Evolutionary conservation across 2,888 invertebrate genomes (phyloP).

Genomic region (Leucozona laternaria): DNA sequence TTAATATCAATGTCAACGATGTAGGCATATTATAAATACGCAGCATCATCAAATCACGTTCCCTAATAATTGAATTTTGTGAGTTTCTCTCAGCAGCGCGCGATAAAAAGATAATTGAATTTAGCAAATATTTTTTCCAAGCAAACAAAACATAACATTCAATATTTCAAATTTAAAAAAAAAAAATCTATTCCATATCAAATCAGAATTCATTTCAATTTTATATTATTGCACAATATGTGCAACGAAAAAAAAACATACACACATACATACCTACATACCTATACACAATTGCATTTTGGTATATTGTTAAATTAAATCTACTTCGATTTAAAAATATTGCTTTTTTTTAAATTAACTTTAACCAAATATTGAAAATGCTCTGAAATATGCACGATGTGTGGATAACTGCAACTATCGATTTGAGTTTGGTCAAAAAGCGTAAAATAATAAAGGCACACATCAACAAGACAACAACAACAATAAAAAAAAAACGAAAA

Average conservation of each 20-base stretch:
- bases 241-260: neutral
- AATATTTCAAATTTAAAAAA: neutral
- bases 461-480: conserved; percentile 14
- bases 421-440: conserved; percentile 12
- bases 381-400: conserved; percentile 27
- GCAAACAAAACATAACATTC: neutral
- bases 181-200: neutral
- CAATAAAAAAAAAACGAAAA: neutral
- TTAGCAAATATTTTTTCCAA: neutral
- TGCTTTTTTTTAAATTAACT: conserved; percentile 71
- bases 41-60: neutral
- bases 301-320: conserved; percentile 30
- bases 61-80: neutral
- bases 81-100: neutral
- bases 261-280: too few relatives aligned
- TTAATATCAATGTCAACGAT: too few relatives aligned
- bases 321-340: conserved; percentile 32
- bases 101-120: conserved; percentile 18
- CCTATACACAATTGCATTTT: neutral
- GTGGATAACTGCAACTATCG: conserved; percentile 5
- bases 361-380: conserved; percentile 63
- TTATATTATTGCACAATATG: neutral
- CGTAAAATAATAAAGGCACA: conserved; percentile 4
- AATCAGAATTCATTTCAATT: conserved; percentile 14
- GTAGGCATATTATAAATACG: too few relatives aligned